A percentile compares a stretch with the other conserved stretches of the same genome.
These are phyloP conservation scores for Homarus americanus DNA, from an alignment of 1,140 invertebrate genomes.

Conservation along the genomic window DNA sequence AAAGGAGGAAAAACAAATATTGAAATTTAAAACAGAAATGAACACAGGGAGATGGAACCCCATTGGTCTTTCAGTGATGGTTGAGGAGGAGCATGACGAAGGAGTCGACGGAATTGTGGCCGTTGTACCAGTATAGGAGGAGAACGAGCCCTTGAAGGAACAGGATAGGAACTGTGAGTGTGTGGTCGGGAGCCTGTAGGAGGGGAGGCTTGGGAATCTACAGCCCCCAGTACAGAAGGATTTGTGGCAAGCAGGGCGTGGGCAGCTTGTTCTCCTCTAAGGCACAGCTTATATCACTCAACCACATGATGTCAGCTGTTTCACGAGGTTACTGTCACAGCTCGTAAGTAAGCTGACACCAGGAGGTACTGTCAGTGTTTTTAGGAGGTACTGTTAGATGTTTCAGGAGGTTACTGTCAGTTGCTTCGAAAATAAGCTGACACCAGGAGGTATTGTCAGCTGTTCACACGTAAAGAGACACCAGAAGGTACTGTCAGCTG, in stretches of 20 bases:
- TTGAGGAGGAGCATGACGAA: slow-evolving; percentile 54
- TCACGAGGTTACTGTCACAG: no score
- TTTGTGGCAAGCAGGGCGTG: slow-evolving; percentile 37
- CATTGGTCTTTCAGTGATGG: slow-evolving; percentile 50
- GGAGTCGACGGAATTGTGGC: slow-evolving; percentile 50
- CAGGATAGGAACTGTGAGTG: slow-evolving; percentile 46
- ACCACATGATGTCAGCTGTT: slow-evolving; percentile 3
- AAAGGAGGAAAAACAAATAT: no score
- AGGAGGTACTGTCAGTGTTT: no score
- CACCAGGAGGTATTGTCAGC: no score
- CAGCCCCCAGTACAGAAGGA: slow-evolving; percentile 9
- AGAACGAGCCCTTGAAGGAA: slow-evolving; percentile 62
- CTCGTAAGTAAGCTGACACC: no score
- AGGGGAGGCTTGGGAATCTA: slow-evolving; percentile 27
- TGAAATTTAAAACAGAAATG: neutral
- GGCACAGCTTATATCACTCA: slow-evolving; percentile 44
- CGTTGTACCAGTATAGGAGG: slow-evolving; percentile 63
- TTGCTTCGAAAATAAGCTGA: no score
- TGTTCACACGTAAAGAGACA: no score
- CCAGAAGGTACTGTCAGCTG: no score
- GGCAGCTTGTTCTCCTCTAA: slow-evolving; percentile 43
- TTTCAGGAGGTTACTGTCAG: no score
- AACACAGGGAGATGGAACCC: neutral
- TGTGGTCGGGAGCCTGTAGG: slow-evolving; percentile 26
- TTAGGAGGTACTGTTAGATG: no score